Conservation (phyloP, 2,113 vertebrate genomes). For the Leucopsar rothschildi region DNA sequence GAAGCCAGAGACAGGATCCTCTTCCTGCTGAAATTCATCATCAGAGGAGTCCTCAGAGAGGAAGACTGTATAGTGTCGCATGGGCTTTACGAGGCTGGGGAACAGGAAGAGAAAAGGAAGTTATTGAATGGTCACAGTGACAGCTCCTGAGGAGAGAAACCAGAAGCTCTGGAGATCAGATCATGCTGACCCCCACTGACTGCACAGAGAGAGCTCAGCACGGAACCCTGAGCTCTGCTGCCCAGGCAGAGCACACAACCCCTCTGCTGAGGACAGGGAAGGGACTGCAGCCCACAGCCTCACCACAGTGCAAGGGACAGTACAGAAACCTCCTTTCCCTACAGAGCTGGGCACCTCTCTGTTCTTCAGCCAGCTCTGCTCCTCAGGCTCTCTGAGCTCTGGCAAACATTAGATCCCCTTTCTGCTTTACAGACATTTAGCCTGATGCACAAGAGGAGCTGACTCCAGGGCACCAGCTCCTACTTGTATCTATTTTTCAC, state of each 20-base stretch:
- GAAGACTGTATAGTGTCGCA: slow-evolving; percentile 96
- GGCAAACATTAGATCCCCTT: not conserved
- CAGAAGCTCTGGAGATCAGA: not conserved
- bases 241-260: not conserved
- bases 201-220: not conserved
- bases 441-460: not conserved
- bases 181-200: not conserved
- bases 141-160: not conserved
- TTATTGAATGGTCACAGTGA: slow-evolving; percentile 1
- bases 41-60: slow-evolving; percentile 97
- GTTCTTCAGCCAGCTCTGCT: not conserved
- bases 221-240: not conserved
- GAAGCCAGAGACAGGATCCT: slow-evolving; percentile 86
- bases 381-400: not conserved
- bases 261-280: not conserved
- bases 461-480: not conserved
- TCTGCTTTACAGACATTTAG: not conserved
- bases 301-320: not conserved
- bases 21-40: slow-evolving; percentile 89
- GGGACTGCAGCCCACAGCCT: not conserved
- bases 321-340: not conserved
- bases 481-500: not conserved
- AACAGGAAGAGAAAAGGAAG: slow-evolving; percentile 68
- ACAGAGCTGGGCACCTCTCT: not conserved
- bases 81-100: slow-evolving; percentile 87